Percentiles rank a stretch among this genome's conserved stretches.
Conservation (phyloP, 1,140 invertebrate genomes). For the Hycleus cichorii region DNA sequence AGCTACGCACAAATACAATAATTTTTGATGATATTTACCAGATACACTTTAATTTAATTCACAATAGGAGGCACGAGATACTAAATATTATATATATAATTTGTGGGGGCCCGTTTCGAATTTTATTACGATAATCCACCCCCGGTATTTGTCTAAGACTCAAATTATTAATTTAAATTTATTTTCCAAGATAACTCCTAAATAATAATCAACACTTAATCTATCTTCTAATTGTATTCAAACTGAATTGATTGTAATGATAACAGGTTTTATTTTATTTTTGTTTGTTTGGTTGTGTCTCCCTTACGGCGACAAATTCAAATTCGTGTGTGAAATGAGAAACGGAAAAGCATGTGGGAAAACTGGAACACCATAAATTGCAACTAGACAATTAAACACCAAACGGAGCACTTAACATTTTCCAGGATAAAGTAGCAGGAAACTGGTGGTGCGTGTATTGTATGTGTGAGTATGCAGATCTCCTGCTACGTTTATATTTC, state of each 20-base stretch:
- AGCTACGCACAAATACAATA: conserved; percentile 32
- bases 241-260: not conserved
- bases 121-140: conserved; percentile 36
- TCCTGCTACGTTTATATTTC: too few relatives aligned
- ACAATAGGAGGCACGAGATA: conserved; percentile 34
- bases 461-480: too few relatives aligned
- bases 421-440: conserved; percentile 14
- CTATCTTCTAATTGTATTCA: too few relatives aligned
- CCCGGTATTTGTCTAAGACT: conserved; percentile 23
- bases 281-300: too few relatives aligned
- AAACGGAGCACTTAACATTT: conserved; percentile 21
- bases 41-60: conserved; percentile 40
- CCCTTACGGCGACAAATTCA: not conserved
- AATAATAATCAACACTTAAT: too few relatives aligned
- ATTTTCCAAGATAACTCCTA: not conserved
- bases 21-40: conserved; percentile 36
- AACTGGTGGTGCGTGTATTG: too few relatives aligned
- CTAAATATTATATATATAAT: conserved; percentile 33
- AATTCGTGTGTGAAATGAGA: conserved; percentile 12
- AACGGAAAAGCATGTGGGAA: conserved; percentile 18
- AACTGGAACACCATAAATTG: conserved; percentile 15
- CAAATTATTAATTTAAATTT: conserved; percentile 23
- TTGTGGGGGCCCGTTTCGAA: conserved; percentile 31
- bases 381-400: conserved; percentile 22
- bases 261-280: too few relatives aligned